Evolutionary conservation across 2,888 invertebrate genomes (phyloP).

Genomic region (Heliconius sara): DNA sequence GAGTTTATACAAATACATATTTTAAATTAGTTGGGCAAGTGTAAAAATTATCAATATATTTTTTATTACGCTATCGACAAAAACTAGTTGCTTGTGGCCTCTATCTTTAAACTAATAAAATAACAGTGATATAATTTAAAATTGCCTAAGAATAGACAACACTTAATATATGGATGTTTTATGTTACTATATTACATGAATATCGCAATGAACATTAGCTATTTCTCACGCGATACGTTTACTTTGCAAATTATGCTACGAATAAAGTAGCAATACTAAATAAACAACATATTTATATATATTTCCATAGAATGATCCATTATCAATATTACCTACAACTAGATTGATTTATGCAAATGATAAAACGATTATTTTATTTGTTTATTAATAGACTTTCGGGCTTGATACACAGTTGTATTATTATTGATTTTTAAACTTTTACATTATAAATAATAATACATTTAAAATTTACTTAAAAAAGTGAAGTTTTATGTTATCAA

Average conservation of each 20-base stretch:
- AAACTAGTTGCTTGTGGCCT: background rate
- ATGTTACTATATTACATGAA: conserved; percentile 12
- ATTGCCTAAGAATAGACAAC: background rate
- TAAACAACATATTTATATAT: background rate
- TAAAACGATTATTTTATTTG: background rate
- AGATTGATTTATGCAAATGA: background rate
- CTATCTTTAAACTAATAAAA: background rate
- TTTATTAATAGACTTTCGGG: background rate
- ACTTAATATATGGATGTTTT: background rate
- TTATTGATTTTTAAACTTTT: background rate
- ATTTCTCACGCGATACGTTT: conserved; percentile 9
- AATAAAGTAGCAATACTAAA: background rate
- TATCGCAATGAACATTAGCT: background rate
- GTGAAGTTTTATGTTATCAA: too few relatives aligned
- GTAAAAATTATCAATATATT: background rate
- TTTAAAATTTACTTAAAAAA: too few relatives aligned
- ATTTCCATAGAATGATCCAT: background rate
- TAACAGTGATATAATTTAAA: background rate
- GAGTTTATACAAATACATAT: background rate
- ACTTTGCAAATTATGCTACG: background rate
- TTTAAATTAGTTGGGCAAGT: background rate
- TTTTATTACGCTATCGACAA: background rate
- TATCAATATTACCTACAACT: background rate
- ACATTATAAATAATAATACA: background rate
- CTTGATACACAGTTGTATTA: background rate